Conservation (phyloP, 92 coral and sea anemone species). For the Umimayanthus chanpuru region DNA sequence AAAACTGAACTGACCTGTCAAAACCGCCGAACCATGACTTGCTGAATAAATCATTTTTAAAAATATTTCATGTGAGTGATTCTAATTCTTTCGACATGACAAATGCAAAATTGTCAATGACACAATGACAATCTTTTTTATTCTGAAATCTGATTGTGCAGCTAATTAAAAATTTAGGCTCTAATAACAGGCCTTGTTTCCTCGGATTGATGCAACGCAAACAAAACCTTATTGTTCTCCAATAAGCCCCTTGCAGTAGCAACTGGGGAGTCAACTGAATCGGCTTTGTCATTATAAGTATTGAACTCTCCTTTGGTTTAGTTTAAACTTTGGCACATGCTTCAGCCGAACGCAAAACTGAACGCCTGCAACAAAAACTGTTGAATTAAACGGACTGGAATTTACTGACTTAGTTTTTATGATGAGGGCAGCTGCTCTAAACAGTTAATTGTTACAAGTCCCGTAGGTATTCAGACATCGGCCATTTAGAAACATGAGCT, state of each 20-base stretch:
- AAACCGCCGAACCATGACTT: too few species aligned
- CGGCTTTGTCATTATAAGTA: too few species aligned
- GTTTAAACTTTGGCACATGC: background rate
- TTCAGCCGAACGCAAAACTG: background rate
- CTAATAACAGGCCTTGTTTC: background rate
- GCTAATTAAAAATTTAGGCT: too few species aligned
- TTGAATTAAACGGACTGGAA: background rate
- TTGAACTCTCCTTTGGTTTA: background rate
- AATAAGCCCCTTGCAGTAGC: too few species aligned
- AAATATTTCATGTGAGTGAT: background rate
- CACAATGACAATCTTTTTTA: background rate
- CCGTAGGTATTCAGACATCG: too few species aligned
- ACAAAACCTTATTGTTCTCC: too few species aligned
- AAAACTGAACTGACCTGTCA: background rate
- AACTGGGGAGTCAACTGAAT: too few species aligned
- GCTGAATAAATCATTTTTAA: too few species aligned
- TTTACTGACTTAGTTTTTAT: background rate
- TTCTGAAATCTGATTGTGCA: background rate
- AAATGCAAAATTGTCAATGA: background rate
- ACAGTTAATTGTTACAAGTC: too few species aligned
- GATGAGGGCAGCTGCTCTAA: background rate
- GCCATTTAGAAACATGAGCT: too few species aligned
- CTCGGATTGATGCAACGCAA: too few species aligned
- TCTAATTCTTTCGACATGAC: background rate
- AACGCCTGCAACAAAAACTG: background rate